Percentiles rank a stretch among this genome's conserved stretches.
These are phyloP conservation scores for Linurgus olivaceus DNA, from an alignment of 2,797 vertebrate species.

Conservation along the genomic window DNA sequence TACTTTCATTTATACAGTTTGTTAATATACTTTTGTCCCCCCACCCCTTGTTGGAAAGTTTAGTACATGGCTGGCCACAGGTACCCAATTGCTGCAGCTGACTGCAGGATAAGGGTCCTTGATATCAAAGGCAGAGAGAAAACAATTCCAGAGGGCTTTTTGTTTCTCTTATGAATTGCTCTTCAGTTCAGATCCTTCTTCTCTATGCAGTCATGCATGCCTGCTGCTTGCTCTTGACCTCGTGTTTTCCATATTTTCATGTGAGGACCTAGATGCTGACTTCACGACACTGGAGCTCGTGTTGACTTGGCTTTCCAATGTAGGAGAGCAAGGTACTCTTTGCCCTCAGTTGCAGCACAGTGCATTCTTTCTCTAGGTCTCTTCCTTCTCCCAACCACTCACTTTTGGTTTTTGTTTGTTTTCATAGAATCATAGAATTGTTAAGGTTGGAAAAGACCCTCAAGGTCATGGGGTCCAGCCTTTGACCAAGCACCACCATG, in stretches of 20 bases:
- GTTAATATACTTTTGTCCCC: background rate
- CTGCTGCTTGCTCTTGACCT: background rate
- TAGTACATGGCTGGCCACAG: background rate
- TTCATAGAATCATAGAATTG: background rate
- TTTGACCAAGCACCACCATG: background rate
- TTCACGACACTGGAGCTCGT: background rate
- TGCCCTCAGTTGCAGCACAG: background rate
- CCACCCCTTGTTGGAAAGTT: background rate
- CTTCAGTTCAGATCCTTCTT: background rate
- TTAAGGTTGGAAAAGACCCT: background rate
- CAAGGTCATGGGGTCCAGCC: background rate
- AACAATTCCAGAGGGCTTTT: background rate
- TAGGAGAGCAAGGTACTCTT: background rate
- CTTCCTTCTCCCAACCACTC: background rate
- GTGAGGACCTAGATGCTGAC: background rate
- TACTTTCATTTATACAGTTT: background rate
- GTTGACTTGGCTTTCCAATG: background rate
- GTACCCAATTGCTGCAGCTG: background rate
- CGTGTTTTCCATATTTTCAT: background rate
- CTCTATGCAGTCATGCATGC: background rate
- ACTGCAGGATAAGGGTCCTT: background rate
- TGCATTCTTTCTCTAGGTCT: background rate
- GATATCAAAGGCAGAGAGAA: background rate
- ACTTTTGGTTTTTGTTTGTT: background rate
- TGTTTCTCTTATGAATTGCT: background rate